These are phyloP conservation scores for Prostheceraeus crozeri DNA, from an alignment of 2,888 invertebrate genomes.

Conservation along the genomic window DNA sequence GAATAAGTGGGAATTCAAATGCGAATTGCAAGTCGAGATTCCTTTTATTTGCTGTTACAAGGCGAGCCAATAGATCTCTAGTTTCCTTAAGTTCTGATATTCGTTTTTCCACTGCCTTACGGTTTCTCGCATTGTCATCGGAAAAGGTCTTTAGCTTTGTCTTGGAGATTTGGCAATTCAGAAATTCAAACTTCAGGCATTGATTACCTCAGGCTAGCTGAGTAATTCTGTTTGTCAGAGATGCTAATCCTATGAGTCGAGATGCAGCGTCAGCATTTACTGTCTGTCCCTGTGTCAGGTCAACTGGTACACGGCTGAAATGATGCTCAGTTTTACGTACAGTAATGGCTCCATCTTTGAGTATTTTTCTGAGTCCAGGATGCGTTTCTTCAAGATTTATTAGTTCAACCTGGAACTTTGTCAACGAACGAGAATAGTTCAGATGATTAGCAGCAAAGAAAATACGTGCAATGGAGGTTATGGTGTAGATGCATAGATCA, in stretches of 20 bases:
- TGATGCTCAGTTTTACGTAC: slow-evolving; percentile 37
- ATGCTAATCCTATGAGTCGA: slow-evolving; percentile 37
- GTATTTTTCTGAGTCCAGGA: slow-evolving; percentile 37
- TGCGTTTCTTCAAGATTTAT: slow-evolving; percentile 39
- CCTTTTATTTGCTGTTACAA: slow-evolving; percentile 24
- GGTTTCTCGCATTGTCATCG: too few species aligned
- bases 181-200: too few species aligned
- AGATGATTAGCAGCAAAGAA: slow-evolving; percentile 41
- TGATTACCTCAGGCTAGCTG: too few species aligned
- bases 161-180: too few species aligned
- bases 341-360: slow-evolving; percentile 37
- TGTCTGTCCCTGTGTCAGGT: slow-evolving; percentile 39
- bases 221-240: slow-evolving; percentile 34
- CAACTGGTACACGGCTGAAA: slow-evolving; percentile 37
- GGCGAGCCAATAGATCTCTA: slow-evolving; percentile 39
- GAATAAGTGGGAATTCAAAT: slow-evolving; percentile 30
- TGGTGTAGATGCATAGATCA: slow-evolving; percentile 37
- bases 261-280: slow-evolving; percentile 40
- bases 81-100: slow-evolving; percentile 17
- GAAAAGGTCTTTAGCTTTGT: too few species aligned
- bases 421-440: slow-evolving; percentile 42
- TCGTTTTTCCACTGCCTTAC: slow-evolving; percentile 20
- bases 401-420: slow-evolving; percentile 41
- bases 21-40: slow-evolving; percentile 33
- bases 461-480: slow-evolving; percentile 33